These are phyloP conservation scores for Esperia sulphurella DNA, from an alignment of 2,888 invertebrate genomes.

Conservation along the genomic window DNA sequence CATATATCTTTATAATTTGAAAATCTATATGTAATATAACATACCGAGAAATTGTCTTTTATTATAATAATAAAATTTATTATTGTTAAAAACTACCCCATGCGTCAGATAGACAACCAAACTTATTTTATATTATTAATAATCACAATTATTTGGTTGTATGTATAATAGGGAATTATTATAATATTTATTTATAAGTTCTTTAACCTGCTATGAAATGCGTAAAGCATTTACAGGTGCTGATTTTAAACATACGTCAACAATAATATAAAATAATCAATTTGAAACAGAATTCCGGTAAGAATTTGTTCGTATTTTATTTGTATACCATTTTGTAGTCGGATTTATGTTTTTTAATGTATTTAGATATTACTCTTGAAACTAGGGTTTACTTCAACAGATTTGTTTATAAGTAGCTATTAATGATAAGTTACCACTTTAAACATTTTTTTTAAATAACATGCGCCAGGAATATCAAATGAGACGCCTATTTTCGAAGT, in stretches of 20 bases:
- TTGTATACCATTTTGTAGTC: too few relatives aligned
- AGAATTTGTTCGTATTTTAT: too few relatives aligned
- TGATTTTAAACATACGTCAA: slow-evolving; percentile 3
- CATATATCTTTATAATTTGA: slow-evolving; percentile 19
- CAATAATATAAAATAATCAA: too few relatives aligned
- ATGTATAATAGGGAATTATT: slow-evolving; percentile 20
- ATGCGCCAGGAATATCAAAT: too few relatives aligned
- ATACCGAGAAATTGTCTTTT: slow-evolving; percentile 32
- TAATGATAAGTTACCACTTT: too few relatives aligned
- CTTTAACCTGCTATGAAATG: slow-evolving; percentile 11
- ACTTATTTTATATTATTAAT: slow-evolving; percentile 20
- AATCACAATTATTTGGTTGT: slow-evolving; percentile 42
- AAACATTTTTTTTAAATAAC: too few relatives aligned
- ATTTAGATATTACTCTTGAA: too few relatives aligned
- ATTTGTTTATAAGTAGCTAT: too few relatives aligned
- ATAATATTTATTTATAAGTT: slow-evolving; percentile 17
- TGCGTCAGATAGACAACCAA: slow-evolving; percentile 7
- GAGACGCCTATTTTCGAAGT: too few relatives aligned
- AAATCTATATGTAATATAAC: slow-evolving; percentile 10
- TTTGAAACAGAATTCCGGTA: too few relatives aligned
- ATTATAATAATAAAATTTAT: slow-evolving; percentile 23
- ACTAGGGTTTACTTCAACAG: too few relatives aligned
- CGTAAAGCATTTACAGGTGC: slow-evolving; percentile 6
- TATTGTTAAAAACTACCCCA: slow-evolving; percentile 8
- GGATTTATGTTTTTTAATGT: too few relatives aligned